A percentile compares a stretch with the other conserved stretches of the same genome.
Conservation (phyloP, 1,140 invertebrate species). For the Trichogramma pretiosum region DNA sequence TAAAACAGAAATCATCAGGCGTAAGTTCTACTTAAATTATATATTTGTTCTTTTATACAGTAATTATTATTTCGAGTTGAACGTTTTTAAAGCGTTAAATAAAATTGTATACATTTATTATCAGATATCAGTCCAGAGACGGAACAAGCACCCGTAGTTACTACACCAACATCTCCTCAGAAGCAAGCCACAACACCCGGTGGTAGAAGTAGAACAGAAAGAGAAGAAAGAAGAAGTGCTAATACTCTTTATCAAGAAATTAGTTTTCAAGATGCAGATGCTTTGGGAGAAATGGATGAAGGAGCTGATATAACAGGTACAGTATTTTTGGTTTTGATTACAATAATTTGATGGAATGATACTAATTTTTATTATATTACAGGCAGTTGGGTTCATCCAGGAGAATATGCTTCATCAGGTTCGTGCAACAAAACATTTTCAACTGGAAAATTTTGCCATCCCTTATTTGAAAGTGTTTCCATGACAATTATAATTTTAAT, state of each 20-base stretch:
- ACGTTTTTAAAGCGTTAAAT: background rate
- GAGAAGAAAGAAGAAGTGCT: slow-evolving; percentile 76
- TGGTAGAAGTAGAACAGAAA: slow-evolving; percentile 70
- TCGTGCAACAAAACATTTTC: slow-evolving; percentile 39
- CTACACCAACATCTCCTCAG: slow-evolving; percentile 48
- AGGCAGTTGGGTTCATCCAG: slow-evolving; percentile 96
- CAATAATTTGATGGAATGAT: background rate
- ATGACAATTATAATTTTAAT: too few relatives aligned
- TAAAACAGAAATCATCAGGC: slow-evolving; percentile 35
- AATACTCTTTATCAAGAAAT: slow-evolving; percentile 89
- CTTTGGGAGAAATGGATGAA: slow-evolving; percentile 73
- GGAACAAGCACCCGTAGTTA: slow-evolving; percentile 42
- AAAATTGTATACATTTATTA: background rate
- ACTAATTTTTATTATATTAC: slow-evolving; percentile 24
- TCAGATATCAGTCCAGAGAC: slow-evolving; percentile 44
- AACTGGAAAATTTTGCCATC: too few relatives aligned
- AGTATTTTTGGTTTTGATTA: slow-evolving; percentile 6
- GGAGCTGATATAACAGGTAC: slow-evolving; percentile 80
- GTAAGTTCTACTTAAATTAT: slow-evolving; percentile 23
- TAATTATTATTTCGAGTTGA: background rate
- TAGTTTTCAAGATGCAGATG: slow-evolving; percentile 77
- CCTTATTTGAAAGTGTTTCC: background rate
- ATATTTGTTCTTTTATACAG: background rate
- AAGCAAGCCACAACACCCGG: slow-evolving; percentile 41
- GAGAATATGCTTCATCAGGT: slow-evolving; percentile 98